phyloP scores from a whole-genome alignment of 92 coral and sea anemone genomes.

The Porites rus region DNA sequence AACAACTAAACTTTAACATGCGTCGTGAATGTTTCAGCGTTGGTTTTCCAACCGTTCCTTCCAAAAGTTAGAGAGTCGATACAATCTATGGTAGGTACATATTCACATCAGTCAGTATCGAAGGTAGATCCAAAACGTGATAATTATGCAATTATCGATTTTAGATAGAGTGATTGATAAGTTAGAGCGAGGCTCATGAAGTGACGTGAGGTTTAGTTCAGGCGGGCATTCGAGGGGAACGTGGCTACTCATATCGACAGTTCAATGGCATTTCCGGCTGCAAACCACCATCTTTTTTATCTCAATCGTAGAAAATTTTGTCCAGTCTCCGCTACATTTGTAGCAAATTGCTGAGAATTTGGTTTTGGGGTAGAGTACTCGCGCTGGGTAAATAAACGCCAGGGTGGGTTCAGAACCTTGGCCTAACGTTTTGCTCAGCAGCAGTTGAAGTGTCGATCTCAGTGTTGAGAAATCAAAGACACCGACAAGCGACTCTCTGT shows the following conservation, averaged over 20 bases:
- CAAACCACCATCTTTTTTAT: conserved; percentile 65
- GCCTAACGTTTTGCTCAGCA: conserved; percentile 8
- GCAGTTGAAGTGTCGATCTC: conserved; percentile 23
- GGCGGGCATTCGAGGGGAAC: conserved; percentile 73
- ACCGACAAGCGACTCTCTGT: conserved; percentile 97
- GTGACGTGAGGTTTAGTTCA: conserved; percentile 69
- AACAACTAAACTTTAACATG: conserved; percentile 32
- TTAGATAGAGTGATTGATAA: conserved; percentile 95
- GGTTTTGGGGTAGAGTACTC: conserved; percentile 61
- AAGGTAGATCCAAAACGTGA: conserved; percentile 95
- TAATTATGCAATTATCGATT: conserved; percentile 99
- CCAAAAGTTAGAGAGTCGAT: not conserved
- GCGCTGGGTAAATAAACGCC: conserved; percentile 79
- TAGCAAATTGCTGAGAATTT: conserved; percentile 30
- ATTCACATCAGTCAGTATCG: conserved; percentile 85
- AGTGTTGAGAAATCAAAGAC: conserved; percentile 86
- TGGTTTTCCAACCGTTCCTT: conserved; percentile 20
- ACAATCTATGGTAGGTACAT: conserved; percentile 77
- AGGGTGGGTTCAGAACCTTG: conserved; percentile 3
- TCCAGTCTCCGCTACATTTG: conserved; percentile 22
- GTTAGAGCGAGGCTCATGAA: conserved; percentile 63
- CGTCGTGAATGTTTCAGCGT: conserved; percentile 25
- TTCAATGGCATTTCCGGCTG: conserved; percentile 89
- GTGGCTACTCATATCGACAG: conserved; percentile 52
- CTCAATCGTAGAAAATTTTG: conserved; percentile 23